Conservation (phyloP, 2,113 vertebrate genomes). For the Polypterus senegalus region DNA sequence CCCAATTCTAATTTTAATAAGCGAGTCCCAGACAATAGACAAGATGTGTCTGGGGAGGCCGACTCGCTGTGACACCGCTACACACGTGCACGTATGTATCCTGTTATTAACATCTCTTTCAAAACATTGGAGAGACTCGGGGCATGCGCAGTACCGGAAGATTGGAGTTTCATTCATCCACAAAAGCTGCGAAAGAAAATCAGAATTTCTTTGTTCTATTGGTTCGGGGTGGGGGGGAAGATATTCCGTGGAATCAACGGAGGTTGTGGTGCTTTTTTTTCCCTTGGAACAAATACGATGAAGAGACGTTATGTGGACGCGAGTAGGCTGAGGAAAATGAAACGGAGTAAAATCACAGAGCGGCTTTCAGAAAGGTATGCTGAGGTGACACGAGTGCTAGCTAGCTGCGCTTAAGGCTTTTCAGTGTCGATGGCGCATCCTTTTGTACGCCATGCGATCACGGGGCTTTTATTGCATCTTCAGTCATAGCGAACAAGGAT, state of each 20-base stretch:
- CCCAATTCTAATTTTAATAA: too few relatives aligned
- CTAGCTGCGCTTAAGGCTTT: too few relatives aligned
- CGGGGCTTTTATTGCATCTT: too few relatives aligned
- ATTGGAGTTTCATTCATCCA: conserved; percentile 15
- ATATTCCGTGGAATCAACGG: too few relatives aligned
- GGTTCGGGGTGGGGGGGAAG: conserved; percentile 4
- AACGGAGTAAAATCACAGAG: conserved; percentile 52
- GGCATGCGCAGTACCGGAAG: conserved; percentile 18
- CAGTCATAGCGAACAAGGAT: too few relatives aligned
- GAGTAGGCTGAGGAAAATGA: conserved; percentile 56
- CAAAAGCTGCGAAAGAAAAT: conserved; percentile 8
- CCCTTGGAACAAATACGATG: conserved; percentile 38
- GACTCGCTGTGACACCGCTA: too few relatives aligned
- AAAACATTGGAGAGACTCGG: conserved; percentile 7
- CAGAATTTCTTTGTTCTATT: conserved; percentile 27
- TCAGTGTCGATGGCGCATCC: too few relatives aligned
- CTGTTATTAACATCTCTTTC: conserved; percentile 1
- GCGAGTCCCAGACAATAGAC: too few relatives aligned
- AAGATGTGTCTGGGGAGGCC: too few relatives aligned
- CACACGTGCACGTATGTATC: not conserved
- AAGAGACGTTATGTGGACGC: conserved; percentile 61
- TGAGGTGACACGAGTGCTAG: conserved; percentile 2
- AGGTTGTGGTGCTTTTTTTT: too few relatives aligned
- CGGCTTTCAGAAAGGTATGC: conserved; percentile 54
- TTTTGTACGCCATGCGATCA: too few relatives aligned